Base-by-base conservation (phyloP, 1,140 invertebrate genomes). In the Drosophila parvula region DNA sequence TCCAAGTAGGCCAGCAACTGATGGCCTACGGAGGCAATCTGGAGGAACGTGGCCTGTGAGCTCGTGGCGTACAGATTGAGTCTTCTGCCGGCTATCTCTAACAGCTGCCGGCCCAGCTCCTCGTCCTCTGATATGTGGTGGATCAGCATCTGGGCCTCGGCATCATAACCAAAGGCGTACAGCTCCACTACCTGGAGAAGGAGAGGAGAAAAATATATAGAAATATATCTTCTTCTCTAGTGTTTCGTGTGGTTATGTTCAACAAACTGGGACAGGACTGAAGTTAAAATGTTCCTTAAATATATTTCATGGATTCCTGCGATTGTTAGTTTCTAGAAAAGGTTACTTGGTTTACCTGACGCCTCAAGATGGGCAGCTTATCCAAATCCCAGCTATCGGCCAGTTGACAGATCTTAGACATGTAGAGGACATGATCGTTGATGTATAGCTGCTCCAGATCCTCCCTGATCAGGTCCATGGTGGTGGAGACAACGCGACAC, bases 381-480 rank as follows among this genome's bases (percentile, higher is more conserved):
- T 97, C 95, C 34, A 98, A 92, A 63, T 95, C 94, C 97, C 98
- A 98, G 53, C 96, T 94, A 43, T 95, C 94, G 0, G 96, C 96
- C 27, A 98, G 91, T 18, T 93, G 93, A 45, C 95, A 92, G 65
- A 96, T 95, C 81, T 95, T 94, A 81, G 94, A 92, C 92, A 96
- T 96, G 95, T 96, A 97, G 8, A 91, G 77, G 27, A 94, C 85
- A 69, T 95, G 95, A 71, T 96, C 94, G 3, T 92, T 92, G 44
- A 94, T 93, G 79, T 94, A 94, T 38, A 94, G 79, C 36, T 91
- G 86, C 60, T 93, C 92, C 27, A 93, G 92, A 36, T 94, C 94
- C 73, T 94, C 93, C 50, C 93, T 92, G 60, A 93, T 91, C 91
- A 84, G 91, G 92, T 94, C 95, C 83, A 96, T 94, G 1, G 95